These are phyloP conservation scores for Seriola quinqueradiata DNA, from an alignment of 2,113 vertebrate species.

Conservation along the genomic window DNA sequence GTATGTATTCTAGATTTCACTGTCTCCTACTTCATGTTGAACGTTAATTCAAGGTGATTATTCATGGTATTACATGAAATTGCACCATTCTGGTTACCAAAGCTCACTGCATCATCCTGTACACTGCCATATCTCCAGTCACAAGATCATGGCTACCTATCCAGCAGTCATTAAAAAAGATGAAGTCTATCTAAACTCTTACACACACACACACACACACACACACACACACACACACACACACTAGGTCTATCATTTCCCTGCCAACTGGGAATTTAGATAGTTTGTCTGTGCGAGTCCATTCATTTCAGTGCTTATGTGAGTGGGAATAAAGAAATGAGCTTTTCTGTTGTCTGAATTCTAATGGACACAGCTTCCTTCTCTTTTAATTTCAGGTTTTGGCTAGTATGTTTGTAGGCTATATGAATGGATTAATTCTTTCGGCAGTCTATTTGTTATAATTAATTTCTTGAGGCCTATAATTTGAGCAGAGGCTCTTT, in stretches of 20 bases:
- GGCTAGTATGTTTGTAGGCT: neutral
- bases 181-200: neutral
- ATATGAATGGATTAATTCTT: neutral
- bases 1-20: neutral
- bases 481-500: slow-evolving; percentile 5
- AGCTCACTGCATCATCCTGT: too few species aligned
- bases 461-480: slow-evolving; percentile 10
- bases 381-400: neutral
- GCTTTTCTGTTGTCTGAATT: too few species aligned
- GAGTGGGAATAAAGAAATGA: neutral
- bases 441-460: neutral
- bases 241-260: neutral
- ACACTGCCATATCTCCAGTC: too few species aligned
- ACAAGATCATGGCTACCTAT: too few species aligned
- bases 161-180: too few species aligned
- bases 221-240: too few species aligned
- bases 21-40: too few species aligned
- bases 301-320: neutral
- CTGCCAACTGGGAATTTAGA: too few species aligned
- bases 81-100: too few species aligned
- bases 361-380: neutral
- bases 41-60: too few species aligned
- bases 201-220: too few species aligned
- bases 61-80: too few species aligned
- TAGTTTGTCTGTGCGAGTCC: neutral